phyloP scores from a whole-genome alignment of 2,797 vertebrate genomes.

The Phataginus tricuspis region DNA sequence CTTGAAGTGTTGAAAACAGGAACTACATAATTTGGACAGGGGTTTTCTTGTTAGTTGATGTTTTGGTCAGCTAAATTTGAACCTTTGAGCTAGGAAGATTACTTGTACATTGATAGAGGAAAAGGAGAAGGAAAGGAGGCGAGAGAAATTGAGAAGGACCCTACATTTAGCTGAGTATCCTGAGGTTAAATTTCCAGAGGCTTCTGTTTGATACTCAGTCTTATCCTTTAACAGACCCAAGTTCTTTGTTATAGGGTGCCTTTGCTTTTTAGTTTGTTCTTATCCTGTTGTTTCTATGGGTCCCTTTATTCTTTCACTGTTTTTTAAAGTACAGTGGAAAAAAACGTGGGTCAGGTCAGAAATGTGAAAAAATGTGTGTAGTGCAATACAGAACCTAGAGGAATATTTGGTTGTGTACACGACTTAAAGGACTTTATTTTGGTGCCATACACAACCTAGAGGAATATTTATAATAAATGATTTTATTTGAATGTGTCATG shows the following conservation, averaged over 20 bases:
- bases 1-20: not conserved
- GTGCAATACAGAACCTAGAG: not conserved
- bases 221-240: not conserved
- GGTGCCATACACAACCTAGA: too few relatives aligned
- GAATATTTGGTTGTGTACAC: not conserved
- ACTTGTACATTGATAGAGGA: not conserved
- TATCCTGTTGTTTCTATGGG: not conserved
- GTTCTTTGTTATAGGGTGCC: not conserved
- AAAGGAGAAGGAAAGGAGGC: not conserved
- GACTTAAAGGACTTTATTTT: too few relatives aligned
- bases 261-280: not conserved
- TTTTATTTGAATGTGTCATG: not conserved
- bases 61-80: conserved; percentile 21
- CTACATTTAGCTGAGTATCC: not conserved
- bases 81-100: not conserved
- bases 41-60: not conserved
- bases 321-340: not conserved
- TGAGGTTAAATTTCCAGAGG: not conserved
- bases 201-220: not conserved
- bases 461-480: not conserved
- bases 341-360: not conserved
- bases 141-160: not conserved
- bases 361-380: not conserved
- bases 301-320: not conserved
- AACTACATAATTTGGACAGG: not conserved